A percentile compares a stretch with the other conserved stretches of the same genome.
These are phyloP conservation scores for Bimastos eiseni DNA, from an alignment of 2,888 invertebrate genomes.

Conservation along the genomic window DNA sequence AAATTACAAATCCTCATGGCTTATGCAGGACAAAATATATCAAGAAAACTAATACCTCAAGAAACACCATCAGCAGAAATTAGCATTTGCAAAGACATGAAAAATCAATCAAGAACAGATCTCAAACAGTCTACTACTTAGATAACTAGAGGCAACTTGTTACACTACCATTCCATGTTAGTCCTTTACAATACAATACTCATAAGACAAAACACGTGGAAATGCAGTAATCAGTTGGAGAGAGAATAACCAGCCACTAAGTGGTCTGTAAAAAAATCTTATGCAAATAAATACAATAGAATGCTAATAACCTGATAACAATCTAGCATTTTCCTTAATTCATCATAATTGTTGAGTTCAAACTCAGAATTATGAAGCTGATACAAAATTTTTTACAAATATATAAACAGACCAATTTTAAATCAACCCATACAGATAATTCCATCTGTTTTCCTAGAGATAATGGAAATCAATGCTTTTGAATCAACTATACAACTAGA, in stretches of 20 bases:
- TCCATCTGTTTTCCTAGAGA: neutral
- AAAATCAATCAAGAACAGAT: neutral
- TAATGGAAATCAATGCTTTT: neutral
- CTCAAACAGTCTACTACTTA: neutral
- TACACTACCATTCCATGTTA: conserved; percentile 13
- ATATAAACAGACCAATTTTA: neutral
- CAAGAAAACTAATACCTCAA: neutral
- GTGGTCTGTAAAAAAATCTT: neutral
- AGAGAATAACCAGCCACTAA: neutral
- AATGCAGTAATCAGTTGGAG: neutral
- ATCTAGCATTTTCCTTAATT: neutral
- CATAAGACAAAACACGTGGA: neutral
- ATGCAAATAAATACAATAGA: neutral
- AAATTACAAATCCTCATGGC: neutral
- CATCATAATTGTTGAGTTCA: neutral
- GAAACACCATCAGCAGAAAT: neutral
- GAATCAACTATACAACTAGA: neutral
- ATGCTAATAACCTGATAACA: neutral
- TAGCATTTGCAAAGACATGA: neutral
- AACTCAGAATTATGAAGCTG: neutral
- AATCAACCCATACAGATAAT: neutral
- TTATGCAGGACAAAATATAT: neutral
- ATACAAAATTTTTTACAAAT: neutral
- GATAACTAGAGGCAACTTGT: neutral
- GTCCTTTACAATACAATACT: neutral